Percentiles rank a stretch among this genome's conserved stretches.
These are phyloP conservation scores for Drosophila yakuba DNA, from an alignment of 1,140 invertebrate species.

Conservation along the genomic window DNA sequence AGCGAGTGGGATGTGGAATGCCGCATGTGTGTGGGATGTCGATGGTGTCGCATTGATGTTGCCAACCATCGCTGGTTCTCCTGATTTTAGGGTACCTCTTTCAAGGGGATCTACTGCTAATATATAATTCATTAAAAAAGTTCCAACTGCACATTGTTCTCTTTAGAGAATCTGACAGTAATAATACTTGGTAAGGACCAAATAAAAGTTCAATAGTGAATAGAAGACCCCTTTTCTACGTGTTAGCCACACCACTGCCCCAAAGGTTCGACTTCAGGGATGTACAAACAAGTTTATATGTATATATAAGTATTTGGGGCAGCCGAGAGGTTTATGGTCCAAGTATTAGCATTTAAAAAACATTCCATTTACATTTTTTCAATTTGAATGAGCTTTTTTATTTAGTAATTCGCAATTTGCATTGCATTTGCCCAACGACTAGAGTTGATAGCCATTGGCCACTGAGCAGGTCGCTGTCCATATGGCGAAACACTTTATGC, in stretches of 20 bases:
- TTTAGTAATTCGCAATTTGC: constrained; percentile 77
- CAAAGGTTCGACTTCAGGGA: not conserved
- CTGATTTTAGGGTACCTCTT: not conserved
- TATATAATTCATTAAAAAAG: too few relatives aligned
- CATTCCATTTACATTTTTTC: constrained; percentile 79
- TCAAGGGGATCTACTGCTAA: too few relatives aligned
- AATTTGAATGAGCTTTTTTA: constrained; percentile 69
- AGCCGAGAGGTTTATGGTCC: constrained; percentile 37
- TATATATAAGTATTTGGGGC: not conserved
- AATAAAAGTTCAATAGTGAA: too few relatives aligned
- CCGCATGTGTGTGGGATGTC: not conserved
- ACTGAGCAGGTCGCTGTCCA: constrained; percentile 35
- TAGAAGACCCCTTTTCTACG: not conserved
- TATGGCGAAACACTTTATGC: constrained; percentile 25
- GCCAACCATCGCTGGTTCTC: not conserved
- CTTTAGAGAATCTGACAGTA: not conserved
- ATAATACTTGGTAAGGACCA: too few relatives aligned
- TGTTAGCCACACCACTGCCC: not conserved
- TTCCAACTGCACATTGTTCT: not conserved
- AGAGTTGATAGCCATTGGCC: constrained; percentile 18
- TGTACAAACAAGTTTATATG: not conserved
- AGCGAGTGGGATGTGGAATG: not conserved
- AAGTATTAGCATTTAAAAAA: constrained; percentile 60
- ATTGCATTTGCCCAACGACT: constrained; percentile 58
- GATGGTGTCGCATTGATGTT: not conserved